Percentiles rank a stretch among this genome's conserved stretches.
These are phyloP conservation scores for Sialia sialis DNA, from an alignment of 2,113 vertebrate genomes.

Conservation along the genomic window DNA sequence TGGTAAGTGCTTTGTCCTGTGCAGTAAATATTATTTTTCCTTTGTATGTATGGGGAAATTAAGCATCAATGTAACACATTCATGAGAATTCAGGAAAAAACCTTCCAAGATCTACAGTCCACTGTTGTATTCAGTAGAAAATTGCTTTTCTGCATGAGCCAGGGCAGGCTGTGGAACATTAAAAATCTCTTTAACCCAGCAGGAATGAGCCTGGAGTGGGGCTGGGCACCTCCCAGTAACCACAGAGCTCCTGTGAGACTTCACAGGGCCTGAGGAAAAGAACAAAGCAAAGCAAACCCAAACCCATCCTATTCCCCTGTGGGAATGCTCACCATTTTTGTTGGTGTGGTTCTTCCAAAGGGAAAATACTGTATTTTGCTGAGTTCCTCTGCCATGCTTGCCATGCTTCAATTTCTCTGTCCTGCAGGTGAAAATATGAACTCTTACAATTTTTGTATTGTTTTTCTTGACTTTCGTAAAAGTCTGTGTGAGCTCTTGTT, in stretches of 20 bases:
- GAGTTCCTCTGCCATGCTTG: not conserved
- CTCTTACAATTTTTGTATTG: not conserved
- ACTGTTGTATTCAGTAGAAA: not conserved
- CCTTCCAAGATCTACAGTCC: not conserved
- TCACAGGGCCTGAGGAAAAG: not conserved
- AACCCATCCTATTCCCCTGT: not conserved
- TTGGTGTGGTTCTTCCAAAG: not conserved
- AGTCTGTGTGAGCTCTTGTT: not conserved
- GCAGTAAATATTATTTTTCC: not conserved
- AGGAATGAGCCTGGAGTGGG: not conserved
- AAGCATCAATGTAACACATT: not conserved
- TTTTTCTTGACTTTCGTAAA: not conserved
- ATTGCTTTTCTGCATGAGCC: not conserved
- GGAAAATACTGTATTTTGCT: not conserved
- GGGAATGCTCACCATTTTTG: not conserved
- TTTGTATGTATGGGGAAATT: not conserved
- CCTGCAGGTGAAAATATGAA: not conserved
- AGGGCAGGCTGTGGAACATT: not conserved
- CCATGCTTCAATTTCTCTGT: not conserved
- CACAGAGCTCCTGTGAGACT: accelerated
- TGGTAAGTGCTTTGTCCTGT: not conserved
- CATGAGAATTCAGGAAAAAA: not conserved
- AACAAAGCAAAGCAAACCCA: not conserved
- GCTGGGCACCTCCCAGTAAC: not conserved
- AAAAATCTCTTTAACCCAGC: not conserved